Conservation (phyloP, 2,888 invertebrate species). For the Tipula lateralis region DNA sequence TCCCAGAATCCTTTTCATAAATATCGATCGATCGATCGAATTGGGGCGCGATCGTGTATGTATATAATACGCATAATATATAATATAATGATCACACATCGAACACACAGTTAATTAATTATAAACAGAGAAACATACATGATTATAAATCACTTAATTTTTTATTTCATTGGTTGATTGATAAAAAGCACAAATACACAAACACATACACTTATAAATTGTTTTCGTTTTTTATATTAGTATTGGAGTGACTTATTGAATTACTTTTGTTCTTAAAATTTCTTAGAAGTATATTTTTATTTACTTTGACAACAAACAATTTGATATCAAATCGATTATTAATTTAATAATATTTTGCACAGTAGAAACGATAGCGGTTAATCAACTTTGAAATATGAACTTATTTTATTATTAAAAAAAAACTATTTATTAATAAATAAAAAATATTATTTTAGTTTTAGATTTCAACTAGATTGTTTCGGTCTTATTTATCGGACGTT, state of each 20-base stretch:
- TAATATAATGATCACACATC: not conserved
- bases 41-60: not conserved
- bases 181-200: constrained; percentile 4
- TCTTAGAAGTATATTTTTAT: not conserved
- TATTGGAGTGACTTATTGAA: not conserved
- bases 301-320: not conserved
- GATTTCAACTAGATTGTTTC: constrained; percentile 6
- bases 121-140: not conserved
- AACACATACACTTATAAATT: not conserved
- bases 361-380: not conserved
- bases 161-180: not conserved
- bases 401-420: not conserved
- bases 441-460: not conserved
- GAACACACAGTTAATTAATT: not conserved
- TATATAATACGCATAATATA: not conserved
- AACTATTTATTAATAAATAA: not conserved
- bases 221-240: not conserved
- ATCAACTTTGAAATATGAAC: not conserved
- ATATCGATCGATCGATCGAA: not conserved
- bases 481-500: not conserved
- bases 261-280: not conserved
- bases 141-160: not conserved
- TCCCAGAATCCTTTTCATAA: not conserved
- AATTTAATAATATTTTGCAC: not conserved
- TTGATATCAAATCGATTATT: not conserved